Conservation (phyloP, 2,888 invertebrate species). For the Drosophila melanosoma region DNA sequence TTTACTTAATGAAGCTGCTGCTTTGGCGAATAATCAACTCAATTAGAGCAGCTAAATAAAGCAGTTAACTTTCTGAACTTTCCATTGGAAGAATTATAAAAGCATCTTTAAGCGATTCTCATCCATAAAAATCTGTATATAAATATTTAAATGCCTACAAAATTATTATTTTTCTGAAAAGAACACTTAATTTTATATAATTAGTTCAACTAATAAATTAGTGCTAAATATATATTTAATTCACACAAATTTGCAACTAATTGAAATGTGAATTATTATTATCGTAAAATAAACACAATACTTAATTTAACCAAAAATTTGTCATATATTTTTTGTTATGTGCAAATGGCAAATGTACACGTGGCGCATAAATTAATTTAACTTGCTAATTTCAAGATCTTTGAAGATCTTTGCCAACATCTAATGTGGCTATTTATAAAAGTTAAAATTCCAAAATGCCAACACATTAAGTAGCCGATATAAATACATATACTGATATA, state of each 20-base stretch:
- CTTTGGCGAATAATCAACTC: slow-evolving; percentile 31
- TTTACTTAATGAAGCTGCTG: slow-evolving; percentile 35
- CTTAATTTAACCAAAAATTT: slow-evolving; percentile 33
- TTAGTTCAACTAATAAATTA: background rate
- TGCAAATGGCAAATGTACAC: slow-evolving; percentile 12
- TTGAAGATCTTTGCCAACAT: slow-evolving; percentile 1
- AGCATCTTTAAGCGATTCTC: background rate
- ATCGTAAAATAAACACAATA: background rate
- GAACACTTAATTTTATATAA: background rate
- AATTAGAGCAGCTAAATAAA: slow-evolving; percentile 38
- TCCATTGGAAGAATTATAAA: background rate
- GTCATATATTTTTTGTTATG: slow-evolving; percentile 29
- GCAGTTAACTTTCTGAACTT: slow-evolving; percentile 8
- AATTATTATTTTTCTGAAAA: background rate
- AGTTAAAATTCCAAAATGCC: slow-evolving; percentile 1
- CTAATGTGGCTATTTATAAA: slow-evolving; percentile 18
- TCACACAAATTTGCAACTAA: slow-evolving; percentile 3
- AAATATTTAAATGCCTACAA: background rate
- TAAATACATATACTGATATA: background rate
- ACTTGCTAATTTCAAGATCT: slow-evolving; percentile 2
- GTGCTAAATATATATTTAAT: background rate
- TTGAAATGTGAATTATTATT: slow-evolving; percentile 12
- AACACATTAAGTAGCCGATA: background rate
- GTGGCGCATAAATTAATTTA: slow-evolving; percentile 35
- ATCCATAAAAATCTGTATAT: background rate